Conservation (phyloP, 2,797 vertebrate species). For the Bradypus variegatus region DNA sequence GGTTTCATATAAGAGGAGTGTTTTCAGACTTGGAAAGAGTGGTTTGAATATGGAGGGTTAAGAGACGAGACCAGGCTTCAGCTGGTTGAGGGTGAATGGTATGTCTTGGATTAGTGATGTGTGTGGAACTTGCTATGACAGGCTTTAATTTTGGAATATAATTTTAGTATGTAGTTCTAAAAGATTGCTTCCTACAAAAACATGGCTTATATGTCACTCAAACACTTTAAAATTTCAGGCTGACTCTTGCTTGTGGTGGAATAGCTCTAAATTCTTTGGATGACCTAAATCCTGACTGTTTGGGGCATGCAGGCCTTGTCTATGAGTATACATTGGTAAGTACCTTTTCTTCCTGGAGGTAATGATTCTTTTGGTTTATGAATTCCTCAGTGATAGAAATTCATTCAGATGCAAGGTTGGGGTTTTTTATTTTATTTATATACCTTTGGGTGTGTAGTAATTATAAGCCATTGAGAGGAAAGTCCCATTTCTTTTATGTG, state of each 20-base stretch:
- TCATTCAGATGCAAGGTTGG: background rate
- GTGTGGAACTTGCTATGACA: background rate
- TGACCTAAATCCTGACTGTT: conserved; percentile 86
- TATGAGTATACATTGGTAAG: conserved; percentile 94
- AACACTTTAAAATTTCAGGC: conserved; percentile 69
- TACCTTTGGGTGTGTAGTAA: background rate
- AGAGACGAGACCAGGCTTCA: background rate
- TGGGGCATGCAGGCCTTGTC: conserved; percentile 91
- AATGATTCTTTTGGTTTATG: background rate
- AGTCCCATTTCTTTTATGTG: background rate
- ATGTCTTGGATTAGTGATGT: background rate
- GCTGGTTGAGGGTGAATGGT: background rate
- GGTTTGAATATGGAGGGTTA: background rate
- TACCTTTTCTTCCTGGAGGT: conserved; percentile 4
- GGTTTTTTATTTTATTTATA: background rate
- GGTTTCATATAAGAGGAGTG: background rate
- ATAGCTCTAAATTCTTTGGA: conserved; percentile 95
- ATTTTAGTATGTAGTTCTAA: conserved; percentile 1
- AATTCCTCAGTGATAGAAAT: background rate
- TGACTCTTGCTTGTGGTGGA: conserved; percentile 92
- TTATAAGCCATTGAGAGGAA: background rate
- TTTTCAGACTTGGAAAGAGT: background rate
- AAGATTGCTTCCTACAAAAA: background rate
- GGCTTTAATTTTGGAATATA: background rate
- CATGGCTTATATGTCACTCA: background rate